Percentiles rank a stretch among this genome's conserved stretches.
Conservation (phyloP, 1,140 invertebrate genomes). For the Lasioglossum albipes region DNA sequence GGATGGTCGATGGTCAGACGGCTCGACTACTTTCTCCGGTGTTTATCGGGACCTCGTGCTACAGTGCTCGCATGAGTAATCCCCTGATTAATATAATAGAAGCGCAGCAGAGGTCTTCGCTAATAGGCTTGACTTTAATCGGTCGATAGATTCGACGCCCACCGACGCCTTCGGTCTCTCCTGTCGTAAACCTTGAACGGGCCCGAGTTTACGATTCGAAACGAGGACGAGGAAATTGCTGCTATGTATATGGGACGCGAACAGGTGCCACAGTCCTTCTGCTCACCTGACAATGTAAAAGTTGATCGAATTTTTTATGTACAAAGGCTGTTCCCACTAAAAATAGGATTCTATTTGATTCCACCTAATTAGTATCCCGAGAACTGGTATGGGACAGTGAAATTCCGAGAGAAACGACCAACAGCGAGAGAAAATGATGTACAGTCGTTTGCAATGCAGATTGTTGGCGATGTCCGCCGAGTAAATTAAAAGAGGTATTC, state of each 20-base stretch:
- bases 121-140: neutral
- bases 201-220: constrained; percentile 5
- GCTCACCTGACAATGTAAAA: too few species aligned
- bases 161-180: constrained; percentile 17
- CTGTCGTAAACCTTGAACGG: constrained; percentile 5
- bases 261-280: too few species aligned
- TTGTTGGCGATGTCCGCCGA: neutral
- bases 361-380: too few species aligned
- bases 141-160: neutral
- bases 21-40: neutral
- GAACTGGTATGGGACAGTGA: too few species aligned
- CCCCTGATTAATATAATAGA: neutral
- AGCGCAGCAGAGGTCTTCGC: neutral
- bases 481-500: too few species aligned
- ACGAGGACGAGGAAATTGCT: constrained; percentile 28
- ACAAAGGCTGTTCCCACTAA: too few species aligned
- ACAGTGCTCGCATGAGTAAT: neutral
- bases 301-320: too few species aligned
- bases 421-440: too few species aligned
- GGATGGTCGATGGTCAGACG: neutral
- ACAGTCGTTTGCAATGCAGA: neutral
- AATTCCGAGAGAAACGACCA: too few species aligned
- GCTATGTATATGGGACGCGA: neutral
- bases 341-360: too few species aligned
- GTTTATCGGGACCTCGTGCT: neutral